Evolutionary conservation across 2,113 vertebrate genomes (phyloP), one percentile per base, ranked within the genome.

Genomic region (Natator depressus): DNA sequence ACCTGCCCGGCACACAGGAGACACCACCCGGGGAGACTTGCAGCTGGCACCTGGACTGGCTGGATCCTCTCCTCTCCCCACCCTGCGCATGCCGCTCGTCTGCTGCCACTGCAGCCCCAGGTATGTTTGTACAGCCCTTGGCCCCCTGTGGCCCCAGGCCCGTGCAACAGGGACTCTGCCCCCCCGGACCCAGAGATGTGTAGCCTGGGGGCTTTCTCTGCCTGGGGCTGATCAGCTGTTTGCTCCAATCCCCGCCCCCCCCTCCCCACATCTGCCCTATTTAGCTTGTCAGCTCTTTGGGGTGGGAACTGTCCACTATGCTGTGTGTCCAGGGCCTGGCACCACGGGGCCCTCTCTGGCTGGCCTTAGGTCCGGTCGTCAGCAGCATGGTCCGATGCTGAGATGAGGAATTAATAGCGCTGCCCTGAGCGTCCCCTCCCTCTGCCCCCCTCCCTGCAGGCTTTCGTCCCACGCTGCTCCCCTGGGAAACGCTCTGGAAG

Each of bases 1-100:
- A 96, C 87, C 99, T 99, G 97, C 9, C 25, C 76, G 17, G 12
- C 53, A 42, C 22, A 42, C 6, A n/a, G 46, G 59, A n/a, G 82
- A 19, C 17, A 49, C 35, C 9, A 1, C 10, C 22, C 16, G 53
- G 46, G 50, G 24, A 53, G 20, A 62, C 11, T 31, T 11, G 7
- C 8, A 46, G 57, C 16, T 38, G 59, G n/a, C 17, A 8, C 65
- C 19, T 3, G 6, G 42, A 59, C 14, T 31, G 22, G 20, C 29
- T 20, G 29, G 42, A 17, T 22, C 7, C 16, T 12, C 22, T 35
- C 55, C 29, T 47, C 20, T 16, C 29, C 46, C 55, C 25, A 17
- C 76, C 42, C 76, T 9, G 8, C 5, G 11, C 75, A 42, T 1
- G 76, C 25, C 12, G 16, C 55, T 57, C 4, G 4, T 25, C 55